These are phyloP conservation scores for Polypterus senegalus DNA, from an alignment of 2,113 vertebrate species.

Conservation along the genomic window DNA sequence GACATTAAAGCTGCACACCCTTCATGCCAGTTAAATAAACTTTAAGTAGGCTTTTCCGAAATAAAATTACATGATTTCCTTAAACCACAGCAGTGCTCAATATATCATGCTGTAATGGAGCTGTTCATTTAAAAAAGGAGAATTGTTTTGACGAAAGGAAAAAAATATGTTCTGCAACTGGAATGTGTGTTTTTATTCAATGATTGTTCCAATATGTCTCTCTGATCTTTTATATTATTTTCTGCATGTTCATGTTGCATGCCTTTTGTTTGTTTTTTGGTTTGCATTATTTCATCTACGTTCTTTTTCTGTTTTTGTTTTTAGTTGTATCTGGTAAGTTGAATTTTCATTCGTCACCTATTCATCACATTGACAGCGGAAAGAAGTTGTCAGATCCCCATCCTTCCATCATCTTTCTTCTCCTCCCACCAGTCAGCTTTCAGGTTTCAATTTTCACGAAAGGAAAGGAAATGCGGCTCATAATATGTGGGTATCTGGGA, in stretches of 20 bases:
- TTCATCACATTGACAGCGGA: conserved; percentile 80
- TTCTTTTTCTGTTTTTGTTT: conserved; percentile 62
- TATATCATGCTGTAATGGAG: neutral
- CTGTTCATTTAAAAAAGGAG: too few species aligned
- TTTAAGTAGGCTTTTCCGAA: too few species aligned
- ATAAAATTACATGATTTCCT: too few species aligned
- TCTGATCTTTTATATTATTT: conserved; percentile 10
- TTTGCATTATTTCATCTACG: conserved; percentile 74
- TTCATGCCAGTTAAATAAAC: too few species aligned
- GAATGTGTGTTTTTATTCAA: too few species aligned
- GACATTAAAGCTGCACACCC: too few species aligned
- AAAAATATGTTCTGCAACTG: too few species aligned
- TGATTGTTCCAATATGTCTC: conserved; percentile 15
- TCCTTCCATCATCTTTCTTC: conserved; percentile 76
- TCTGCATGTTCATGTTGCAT: too few species aligned
- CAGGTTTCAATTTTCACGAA: conserved; percentile 79
- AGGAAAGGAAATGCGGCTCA: conserved; percentile 61
- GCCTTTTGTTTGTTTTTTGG: conserved; percentile 23
- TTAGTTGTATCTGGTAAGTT: conserved; percentile 99
- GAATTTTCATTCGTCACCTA: conserved; percentile 93
- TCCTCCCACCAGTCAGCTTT: conserved; percentile 79
- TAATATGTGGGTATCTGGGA: conserved; percentile 76
- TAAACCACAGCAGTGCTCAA: neutral
- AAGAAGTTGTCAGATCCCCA: conserved; percentile 78
- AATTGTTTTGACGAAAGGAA: too few species aligned